Evolutionary conservation across 2,797 vertebrate genomes (phyloP), one percentile per base, ranked within the genome.

Genomic region (Notolepis coatsorum): DNA sequence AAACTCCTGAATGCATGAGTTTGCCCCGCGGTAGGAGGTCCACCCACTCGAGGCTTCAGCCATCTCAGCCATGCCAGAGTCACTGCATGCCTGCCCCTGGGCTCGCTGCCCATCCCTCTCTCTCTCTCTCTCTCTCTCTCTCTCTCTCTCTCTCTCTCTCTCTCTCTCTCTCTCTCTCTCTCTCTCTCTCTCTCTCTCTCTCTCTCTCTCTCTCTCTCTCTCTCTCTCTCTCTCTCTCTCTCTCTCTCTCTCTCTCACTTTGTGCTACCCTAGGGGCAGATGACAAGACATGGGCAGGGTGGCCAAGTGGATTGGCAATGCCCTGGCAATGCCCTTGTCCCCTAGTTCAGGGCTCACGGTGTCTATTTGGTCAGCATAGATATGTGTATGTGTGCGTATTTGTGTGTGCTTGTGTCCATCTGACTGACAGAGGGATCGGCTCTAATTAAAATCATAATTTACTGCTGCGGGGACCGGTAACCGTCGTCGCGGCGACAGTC

Each of bases 361-460:
- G n/a, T 45, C 54, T 46, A 18, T 54, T 71, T 65, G 76, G 75
- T 68, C 79, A 75, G 53, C 55, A 7, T 1, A 28, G 51, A 51
- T 51, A 58, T 45, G 25, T 61, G 48, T 39, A 17, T 37, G 24
- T 39, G 47, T 21, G 20, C 33, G 47, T 41, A 37, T 62, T 7
- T 27, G 3, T 37, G 15, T 33, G 49, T 21, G 27, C 8, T 17
- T 37, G 20, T 41, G 13, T 20, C 30, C 41, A 1, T 17, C 15
- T 61, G 77, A 81, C 81, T 84, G 78, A 84, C 74, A 81, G 72
- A 86, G 68, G 75, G 79, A 80, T 88, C 68, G 12, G 17, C 75
- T 81, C 77, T 79, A 86, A 91, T 89, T 88, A 86, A 87, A 89
- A 85, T 85, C 76, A 84, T 75, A 71, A 66, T 83, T 77, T 71